A percentile compares a stretch with the other conserved stretches of the same genome.
Evolutionary conservation across 2,113 vertebrate species (phyloP).

Genomic region (Actinemys pallida): DNA sequence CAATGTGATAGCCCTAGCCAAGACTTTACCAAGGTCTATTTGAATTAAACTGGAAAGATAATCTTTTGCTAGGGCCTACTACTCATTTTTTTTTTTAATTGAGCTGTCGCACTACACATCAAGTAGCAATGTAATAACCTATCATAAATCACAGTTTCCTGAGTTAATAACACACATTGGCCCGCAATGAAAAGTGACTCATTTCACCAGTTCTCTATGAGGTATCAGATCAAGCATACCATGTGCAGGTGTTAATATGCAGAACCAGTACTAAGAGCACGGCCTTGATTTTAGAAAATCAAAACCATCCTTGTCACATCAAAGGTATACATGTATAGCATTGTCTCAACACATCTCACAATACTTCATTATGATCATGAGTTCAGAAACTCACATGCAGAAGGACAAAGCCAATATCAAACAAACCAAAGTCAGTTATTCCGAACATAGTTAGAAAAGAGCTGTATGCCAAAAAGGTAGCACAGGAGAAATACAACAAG

Average conservation of each 20-base stretch:
- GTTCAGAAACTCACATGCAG: background rate
- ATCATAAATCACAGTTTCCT: background rate
- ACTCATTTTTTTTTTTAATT: background rate
- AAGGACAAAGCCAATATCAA: background rate
- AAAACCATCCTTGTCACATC: background rate
- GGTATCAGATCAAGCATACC: background rate
- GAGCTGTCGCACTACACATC: background rate
- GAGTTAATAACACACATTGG: background rate
- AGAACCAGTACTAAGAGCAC: background rate
- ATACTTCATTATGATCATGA: background rate
- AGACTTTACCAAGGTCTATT: background rate
- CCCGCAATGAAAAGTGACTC: background rate
- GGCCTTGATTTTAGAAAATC: background rate
- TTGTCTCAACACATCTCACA: background rate
- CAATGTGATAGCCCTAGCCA: background rate
- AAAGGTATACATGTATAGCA: background rate
- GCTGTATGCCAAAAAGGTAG: background rate
- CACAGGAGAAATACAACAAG: background rate
- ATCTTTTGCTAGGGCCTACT: background rate
- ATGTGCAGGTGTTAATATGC: background rate
- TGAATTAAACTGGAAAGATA: background rate
- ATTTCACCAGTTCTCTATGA: background rate
- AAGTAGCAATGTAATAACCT: background rate
- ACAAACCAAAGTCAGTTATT: background rate
- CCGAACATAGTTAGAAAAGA: background rate